phyloP scores from a whole-genome alignment of 2,888 invertebrate species.

The Rhingia rostrata region DNA sequence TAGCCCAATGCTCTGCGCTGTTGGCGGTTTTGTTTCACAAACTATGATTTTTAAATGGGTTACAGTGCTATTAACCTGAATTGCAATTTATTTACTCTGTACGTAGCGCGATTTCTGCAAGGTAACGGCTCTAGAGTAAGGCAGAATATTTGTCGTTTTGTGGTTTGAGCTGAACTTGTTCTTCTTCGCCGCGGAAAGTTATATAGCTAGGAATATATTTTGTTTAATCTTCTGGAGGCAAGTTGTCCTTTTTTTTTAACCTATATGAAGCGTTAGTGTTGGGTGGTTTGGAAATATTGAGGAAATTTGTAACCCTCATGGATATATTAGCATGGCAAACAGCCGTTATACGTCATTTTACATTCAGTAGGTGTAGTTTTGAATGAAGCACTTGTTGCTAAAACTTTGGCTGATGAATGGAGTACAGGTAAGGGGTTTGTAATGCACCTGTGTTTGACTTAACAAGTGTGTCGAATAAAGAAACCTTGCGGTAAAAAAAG shows the following conservation, averaged over 20 bases:
- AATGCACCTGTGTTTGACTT: too few species aligned
- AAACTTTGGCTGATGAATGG: neutral
- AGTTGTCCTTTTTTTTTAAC: neutral
- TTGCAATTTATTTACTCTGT: slow-evolving; percentile 62
- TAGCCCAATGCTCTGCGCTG: slow-evolving; percentile 61
- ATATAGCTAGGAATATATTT: slow-evolving; percentile 1
- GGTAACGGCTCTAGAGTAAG: slow-evolving; percentile 13
- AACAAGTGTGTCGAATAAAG: too few species aligned
- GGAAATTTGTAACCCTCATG: too few species aligned
- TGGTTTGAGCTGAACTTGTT: neutral
- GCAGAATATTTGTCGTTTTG: slow-evolving; percentile 3
- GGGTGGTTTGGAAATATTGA: too few species aligned
- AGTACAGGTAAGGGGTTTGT: neutral
- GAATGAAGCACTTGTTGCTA: slow-evolving; percentile 2
- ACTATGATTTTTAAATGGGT: slow-evolving; percentile 65
- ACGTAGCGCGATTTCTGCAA: slow-evolving; percentile 48
- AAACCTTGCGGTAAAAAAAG: too few species aligned
- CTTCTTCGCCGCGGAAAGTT: neutral
- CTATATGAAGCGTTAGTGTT: too few species aligned
- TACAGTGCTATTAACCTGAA: slow-evolving; percentile 71
- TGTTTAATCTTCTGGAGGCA: slow-evolving; percentile 1
- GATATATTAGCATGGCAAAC: too few species aligned
- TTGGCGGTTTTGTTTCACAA: slow-evolving; percentile 60
- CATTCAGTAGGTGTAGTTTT: neutral
- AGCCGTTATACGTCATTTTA: too few species aligned